phyloP scores from a whole-genome alignment of 2,113 vertebrate genomes.

The Odocoileus hemionus region DNA sequence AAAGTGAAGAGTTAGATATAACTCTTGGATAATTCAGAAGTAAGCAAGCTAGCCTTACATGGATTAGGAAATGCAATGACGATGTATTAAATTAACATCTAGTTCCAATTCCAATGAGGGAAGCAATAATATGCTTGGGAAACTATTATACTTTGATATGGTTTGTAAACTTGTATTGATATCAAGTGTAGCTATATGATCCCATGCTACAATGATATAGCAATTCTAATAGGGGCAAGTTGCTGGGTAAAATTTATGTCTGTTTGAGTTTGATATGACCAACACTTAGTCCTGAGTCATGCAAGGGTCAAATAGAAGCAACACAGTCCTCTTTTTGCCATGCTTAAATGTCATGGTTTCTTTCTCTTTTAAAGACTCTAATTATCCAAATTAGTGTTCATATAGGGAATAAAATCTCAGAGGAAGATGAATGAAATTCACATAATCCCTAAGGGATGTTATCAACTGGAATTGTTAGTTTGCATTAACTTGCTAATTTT shows the following conservation, averaged over 20 bases:
- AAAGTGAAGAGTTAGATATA: neutral
- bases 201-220: neutral
- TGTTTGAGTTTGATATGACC: neutral
- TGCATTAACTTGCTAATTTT: neutral
- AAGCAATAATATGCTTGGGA: neutral
- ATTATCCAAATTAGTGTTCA: neutral
- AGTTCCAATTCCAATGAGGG: neutral
- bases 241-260: neutral
- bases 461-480: neutral
- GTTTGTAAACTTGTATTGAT: neutral
- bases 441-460: neutral
- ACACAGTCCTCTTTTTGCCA: neutral
- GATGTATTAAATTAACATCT: neutral
- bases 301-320: neutral
- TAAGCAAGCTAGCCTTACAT: neutral
- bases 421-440: neutral
- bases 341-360: neutral
- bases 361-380: neutral
- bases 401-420: neutral
- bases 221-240: neutral
- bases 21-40: neutral
- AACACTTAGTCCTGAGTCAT: neutral
- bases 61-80: neutral
- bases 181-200: neutral
- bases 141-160: neutral